Base-by-base conservation (phyloP, 2,888 invertebrate species). In the Amblyteles armatorius region DNA sequence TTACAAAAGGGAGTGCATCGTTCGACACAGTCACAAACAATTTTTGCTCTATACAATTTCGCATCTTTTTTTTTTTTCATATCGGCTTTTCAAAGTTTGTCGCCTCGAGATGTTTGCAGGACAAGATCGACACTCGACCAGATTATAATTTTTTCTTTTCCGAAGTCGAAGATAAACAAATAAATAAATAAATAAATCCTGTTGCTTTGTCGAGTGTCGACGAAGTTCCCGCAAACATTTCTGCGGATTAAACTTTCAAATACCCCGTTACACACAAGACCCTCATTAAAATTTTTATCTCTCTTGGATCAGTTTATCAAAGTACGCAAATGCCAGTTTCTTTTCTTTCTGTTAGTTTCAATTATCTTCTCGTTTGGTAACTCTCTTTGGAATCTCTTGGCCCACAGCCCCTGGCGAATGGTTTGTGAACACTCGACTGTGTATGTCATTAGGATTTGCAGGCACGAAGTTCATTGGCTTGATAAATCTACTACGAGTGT, bases 391-490 rank as follows among this genome's bases (percentile, higher is more conserved):
- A 85, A 82, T 79, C 79, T 85, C 85, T 76, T 82, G 65, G 73
- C 87, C 83, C 79, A 67, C 72, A 77, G 77, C 74, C 68, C 50
- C 71, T 57, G 55, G 86, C 82, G 87, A 90, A 90, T 88, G 87
- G 88, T 89, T 88, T 88, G 88, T 89, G 87, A 87, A 88, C 88
- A 88, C 86, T 83, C 87, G 87, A 88, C 87, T 88, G 89, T 86
- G 90, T 90, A 90, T 89, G 88, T 87, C 89, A 90, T 88, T 90
- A 91, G 89, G 89, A 89, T 86, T 86, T 89, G 90, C 89, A 88
- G 89, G 89, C 91, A 91, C 90, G 87, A 90, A 79, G 85, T 89
- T 87, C 89, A 87, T 88, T 88, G 89, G 89, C 89, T 91, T 91
- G 85, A 80, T 85, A 79, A 83, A 85, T 79, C 79, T 85, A 67